phyloP scores from a whole-genome alignment of 2,113 vertebrate species.

The Lucifuga dentata region DNA sequence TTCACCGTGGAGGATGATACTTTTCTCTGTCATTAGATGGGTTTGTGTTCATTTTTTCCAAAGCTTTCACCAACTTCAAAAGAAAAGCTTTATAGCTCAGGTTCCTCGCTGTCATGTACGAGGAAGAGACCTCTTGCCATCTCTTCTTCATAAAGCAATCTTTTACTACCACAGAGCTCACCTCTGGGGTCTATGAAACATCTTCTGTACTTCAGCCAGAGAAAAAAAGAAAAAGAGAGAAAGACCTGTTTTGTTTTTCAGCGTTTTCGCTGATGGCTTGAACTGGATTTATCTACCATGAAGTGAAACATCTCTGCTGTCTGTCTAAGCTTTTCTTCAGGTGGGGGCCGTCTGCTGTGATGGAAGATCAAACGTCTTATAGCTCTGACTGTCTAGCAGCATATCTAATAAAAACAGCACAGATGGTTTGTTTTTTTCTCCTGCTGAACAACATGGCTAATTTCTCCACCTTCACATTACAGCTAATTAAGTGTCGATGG shows the following conservation, averaged over 20 bases:
- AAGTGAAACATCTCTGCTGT: slow-evolving; percentile 9
- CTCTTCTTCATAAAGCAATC: slow-evolving; percentile 30
- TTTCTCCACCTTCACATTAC: not conserved
- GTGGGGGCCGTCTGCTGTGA: not conserved
- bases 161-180: slow-evolving; percentile 33
- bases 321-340: slow-evolving; percentile 25
- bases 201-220: slow-evolving; percentile 42
- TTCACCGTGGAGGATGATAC: slow-evolving; percentile 1
- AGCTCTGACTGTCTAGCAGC: not conserved
- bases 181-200: slow-evolving; percentile 43
- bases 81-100: not conserved
- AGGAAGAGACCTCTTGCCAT: slow-evolving; percentile 20
- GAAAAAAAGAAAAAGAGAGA: slow-evolving; percentile 39
- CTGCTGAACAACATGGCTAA: not conserved
- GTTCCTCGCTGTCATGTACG: slow-evolving; percentile 3
- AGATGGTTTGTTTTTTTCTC: not conserved
- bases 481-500: no score
- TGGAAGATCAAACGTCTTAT: not conserved
- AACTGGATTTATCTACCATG: slow-evolving; percentile 50
- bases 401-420: not conserved
- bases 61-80: not conserved
- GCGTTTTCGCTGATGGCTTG: slow-evolving; percentile 31
- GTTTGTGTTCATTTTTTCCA: slow-evolving; percentile 11
- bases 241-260: slow-evolving; percentile 21
- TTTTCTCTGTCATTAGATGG: slow-evolving; percentile 15